These are phyloP conservation scores for Podarcis siculus DNA, from an alignment of 2,797 vertebrate genomes.

Conservation along the genomic window DNA sequence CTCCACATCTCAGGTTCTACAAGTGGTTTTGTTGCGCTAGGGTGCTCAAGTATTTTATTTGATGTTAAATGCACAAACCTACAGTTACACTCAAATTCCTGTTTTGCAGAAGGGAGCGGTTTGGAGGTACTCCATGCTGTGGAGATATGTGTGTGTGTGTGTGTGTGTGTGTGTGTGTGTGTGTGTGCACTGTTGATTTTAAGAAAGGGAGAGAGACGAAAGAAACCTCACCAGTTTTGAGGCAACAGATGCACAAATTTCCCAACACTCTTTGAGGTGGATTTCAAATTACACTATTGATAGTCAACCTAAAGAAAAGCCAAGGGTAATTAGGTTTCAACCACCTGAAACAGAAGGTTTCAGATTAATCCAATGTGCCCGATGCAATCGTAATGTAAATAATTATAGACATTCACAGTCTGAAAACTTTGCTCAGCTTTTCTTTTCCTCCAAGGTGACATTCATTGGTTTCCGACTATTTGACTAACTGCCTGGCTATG, in stretches of 20 bases:
- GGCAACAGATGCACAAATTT: neutral
- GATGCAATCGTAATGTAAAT: constrained; percentile 11
- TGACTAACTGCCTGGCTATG: constrained; percentile 14
- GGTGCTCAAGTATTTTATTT: too few species aligned
- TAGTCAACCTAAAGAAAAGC: neutral
- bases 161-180: too few species aligned
- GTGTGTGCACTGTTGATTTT: neutral
- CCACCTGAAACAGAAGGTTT: neutral
- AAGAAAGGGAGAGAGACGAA: neutral
- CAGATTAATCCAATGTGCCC: neutral
- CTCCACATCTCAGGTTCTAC: too few species aligned
- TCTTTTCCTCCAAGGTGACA: constrained; percentile 20
- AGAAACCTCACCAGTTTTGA: neutral
- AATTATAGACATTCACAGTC: neutral
- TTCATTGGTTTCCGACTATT: constrained; percentile 1
- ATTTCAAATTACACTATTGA: neutral
- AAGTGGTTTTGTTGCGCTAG: too few species aligned
- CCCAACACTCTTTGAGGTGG: neutral
- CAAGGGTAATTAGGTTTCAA: neutral
- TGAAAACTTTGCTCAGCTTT: constrained; percentile 35
- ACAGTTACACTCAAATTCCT: too few species aligned
- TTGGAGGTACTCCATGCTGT: too few species aligned
- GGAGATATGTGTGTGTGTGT: too few species aligned
- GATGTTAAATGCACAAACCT: too few species aligned
- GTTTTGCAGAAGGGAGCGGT: too few species aligned